These are phyloP conservation scores for Stichopus chloronotus DNA, from an alignment of 35 echinoderm and acorn worm species.

Conservation along the genomic window DNA sequence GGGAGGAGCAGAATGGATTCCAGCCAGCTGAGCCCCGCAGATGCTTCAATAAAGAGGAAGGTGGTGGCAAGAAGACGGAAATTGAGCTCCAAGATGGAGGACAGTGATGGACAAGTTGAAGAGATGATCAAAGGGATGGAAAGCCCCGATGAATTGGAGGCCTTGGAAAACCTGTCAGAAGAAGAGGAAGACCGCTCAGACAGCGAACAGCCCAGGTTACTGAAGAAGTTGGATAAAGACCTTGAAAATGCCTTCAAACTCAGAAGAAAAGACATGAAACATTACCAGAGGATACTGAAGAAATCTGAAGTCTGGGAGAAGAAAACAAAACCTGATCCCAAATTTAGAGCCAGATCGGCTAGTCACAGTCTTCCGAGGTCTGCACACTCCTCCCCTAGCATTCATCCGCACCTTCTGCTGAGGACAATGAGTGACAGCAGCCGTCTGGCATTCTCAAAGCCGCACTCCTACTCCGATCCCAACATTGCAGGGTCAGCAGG, in stretches of 20 bases:
- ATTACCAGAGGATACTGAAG: conserved; percentile 43
- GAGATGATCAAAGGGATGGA: conserved; percentile 59
- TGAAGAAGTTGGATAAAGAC: background rate
- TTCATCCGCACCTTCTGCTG: conserved; percentile 18
- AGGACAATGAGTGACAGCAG: conserved; percentile 17
- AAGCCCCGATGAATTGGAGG: conserved; percentile 91
- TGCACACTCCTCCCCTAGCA: background rate
- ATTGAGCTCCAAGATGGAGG: conserved; percentile 26
- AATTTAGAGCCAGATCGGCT: conserved; percentile 34
- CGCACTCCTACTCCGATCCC: conserved; percentile 45
- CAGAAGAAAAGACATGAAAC: conserved; percentile 25
- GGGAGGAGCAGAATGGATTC: background rate
- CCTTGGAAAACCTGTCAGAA: conserved; percentile 71
- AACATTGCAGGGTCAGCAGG: conserved; percentile 24
- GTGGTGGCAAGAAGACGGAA: conserved; percentile 57
- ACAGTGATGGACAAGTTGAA: conserved; percentile 43
- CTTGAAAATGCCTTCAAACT: conserved; percentile 37
- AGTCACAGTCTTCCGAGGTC: conserved; percentile 48
- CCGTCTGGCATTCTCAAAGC: background rate
- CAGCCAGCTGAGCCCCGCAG: conserved; percentile 47
- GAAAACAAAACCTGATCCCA: conserved; percentile 1
- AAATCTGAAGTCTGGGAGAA: conserved; percentile 55
- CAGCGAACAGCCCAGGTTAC: background rate
- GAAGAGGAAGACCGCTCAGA: conserved; percentile 37
- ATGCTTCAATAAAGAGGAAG: conserved; percentile 34